Base-by-base conservation (phyloP, 2,113 vertebrate species). In the Climacteris rufus region DNA sequence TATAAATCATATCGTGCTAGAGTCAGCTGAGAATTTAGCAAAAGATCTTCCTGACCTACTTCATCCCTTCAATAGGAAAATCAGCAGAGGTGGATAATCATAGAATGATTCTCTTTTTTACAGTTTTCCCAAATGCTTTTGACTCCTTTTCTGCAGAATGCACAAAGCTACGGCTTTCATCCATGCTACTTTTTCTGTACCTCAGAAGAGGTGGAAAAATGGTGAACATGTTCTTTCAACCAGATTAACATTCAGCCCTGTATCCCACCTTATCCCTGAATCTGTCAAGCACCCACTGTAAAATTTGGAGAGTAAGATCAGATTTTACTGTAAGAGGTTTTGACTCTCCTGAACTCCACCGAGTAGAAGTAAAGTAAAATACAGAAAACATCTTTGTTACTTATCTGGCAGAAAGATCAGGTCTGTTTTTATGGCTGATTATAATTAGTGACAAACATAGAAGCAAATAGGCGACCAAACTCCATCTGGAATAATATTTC, bases 401-500 rank as follows among this genome's bases (percentile, higher is more conserved):
- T 4, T 87, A 91, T 90, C 66, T 77, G 54, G 42, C n/a, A 85
- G 83, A 96, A 94, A 90, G 53, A 93, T 83, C 84, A 94, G 30
- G 19, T 65, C 84, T 87, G 66, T 8, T 68, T 91, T 83, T 72
- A 57, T 47, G 64, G 45, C 40, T 93, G 70, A 59, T 91, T 95
- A 80, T 85, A 89, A 87, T 89, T 95, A 91, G 82, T 72, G 57
- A 93, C 85, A 95, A 90, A 91, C 49, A 84, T 61, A 56, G 25
- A 87, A 90, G 65, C 15, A 95, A 90, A 90, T 31, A 93, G 49
- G 66, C 12, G 0, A 94, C 40, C 10, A 61, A 95, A 89, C 64
- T 94, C 94, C 86, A 93, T 81, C 86, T 93, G 83, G 83, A 93
- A 81, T 97, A 94, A 86, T 94, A 92, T 92, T 90, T 90, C 74